A percentile compares a stretch with the other conserved stretches of the same genome.
Conservation (phyloP, 2,888 invertebrate species). For the Thereva nobilitata region DNA sequence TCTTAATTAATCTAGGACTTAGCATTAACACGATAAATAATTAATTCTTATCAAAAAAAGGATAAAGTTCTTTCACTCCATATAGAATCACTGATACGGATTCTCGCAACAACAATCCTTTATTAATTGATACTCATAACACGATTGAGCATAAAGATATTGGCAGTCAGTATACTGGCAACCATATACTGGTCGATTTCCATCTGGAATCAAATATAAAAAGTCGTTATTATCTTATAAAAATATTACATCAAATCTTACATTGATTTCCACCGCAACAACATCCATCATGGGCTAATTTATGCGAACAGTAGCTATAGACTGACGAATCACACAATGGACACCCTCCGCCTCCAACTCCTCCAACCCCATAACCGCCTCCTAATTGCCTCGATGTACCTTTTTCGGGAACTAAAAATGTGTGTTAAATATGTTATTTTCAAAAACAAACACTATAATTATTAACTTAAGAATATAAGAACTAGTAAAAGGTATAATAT, state of each 20-base stretch:
- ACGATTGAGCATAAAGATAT: slow-evolving; percentile 74
- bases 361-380: not conserved
- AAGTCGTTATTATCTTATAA: slow-evolving; percentile 48
- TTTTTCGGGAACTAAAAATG: too few species aligned
- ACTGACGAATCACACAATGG: slow-evolving; percentile 78
- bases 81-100: slow-evolving; percentile 49
- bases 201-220: slow-evolving; percentile 38
- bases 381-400: too few species aligned
- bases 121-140: slow-evolving; percentile 72
- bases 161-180: slow-evolving; percentile 72
- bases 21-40: too few species aligned
- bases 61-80: not conserved
- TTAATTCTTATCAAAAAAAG: too few species aligned
- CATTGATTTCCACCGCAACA: slow-evolving; percentile 64
- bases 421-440: too few species aligned
- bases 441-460: too few species aligned
- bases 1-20: too few species aligned
- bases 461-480: too few species aligned
- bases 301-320: slow-evolving; percentile 75
- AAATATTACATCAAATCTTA: slow-evolving; percentile 40
- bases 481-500: too few species aligned
- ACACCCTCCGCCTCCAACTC: slow-evolving; percentile 57
- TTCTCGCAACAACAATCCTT: slow-evolving; percentile 74
- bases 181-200: slow-evolving; percentile 53
- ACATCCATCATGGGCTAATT: slow-evolving; percentile 75